A percentile compares a stretch with the other conserved stretches of the same genome.
These are phyloP conservation scores for Malurus elegans DNA, from an alignment of 2,113 vertebrate species.

Conservation along the genomic window DNA sequence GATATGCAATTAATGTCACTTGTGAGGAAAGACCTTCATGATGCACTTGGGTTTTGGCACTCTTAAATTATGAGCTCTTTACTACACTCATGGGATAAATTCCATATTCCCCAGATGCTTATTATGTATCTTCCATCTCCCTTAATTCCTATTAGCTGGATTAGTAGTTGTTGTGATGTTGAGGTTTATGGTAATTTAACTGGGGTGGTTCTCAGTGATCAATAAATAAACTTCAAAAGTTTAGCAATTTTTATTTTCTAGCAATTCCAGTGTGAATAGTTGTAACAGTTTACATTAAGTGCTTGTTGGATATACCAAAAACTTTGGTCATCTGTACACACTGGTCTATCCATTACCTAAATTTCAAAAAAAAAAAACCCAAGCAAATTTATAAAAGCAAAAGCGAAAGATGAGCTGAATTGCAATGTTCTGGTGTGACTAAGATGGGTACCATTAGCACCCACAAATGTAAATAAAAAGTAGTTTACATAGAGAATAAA, in stretches of 20 bases:
- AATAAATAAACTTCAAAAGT: slow-evolving; percentile 72
- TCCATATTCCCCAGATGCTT: slow-evolving; percentile 67
- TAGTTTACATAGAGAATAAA: background rate
- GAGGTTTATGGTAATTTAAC: slow-evolving; percentile 72
- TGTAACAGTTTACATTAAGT: slow-evolving; percentile 9
- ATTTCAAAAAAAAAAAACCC: background rate
- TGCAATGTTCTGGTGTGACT: background rate
- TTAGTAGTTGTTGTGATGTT: slow-evolving; percentile 71
- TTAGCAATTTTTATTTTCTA: slow-evolving; percentile 57
- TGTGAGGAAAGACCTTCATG: slow-evolving; percentile 74
- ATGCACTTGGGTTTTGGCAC: slow-evolving; percentile 72
- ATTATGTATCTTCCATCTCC: slow-evolving; percentile 70
- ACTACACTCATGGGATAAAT: slow-evolving; percentile 72
- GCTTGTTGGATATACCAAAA: background rate
- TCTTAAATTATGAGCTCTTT: slow-evolving; percentile 72
- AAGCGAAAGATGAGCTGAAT: background rate
- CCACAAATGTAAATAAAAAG: background rate
- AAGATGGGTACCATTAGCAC: background rate
- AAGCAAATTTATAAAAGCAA: background rate
- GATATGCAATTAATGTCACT: slow-evolving; percentile 73
- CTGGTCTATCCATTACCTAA: background rate
- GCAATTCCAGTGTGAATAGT: slow-evolving; percentile 1
- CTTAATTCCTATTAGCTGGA: slow-evolving; percentile 73
- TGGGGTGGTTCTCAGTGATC: slow-evolving; percentile 62
- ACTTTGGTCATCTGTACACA: background rate